Base-by-base conservation (phyloP, 1,140 invertebrate genomes). In the Brachionus sp. region DNA sequence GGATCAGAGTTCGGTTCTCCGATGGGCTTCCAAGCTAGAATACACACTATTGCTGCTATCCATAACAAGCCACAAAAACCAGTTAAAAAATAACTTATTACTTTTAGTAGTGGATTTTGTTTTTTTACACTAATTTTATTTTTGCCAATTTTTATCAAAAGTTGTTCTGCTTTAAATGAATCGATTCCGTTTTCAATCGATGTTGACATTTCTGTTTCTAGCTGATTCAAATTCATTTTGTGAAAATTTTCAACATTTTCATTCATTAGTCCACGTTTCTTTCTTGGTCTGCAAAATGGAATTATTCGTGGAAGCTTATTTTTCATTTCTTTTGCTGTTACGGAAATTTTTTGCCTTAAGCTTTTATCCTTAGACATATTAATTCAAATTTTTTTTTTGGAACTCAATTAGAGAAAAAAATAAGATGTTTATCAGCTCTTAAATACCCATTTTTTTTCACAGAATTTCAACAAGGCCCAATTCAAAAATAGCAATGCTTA, bases 41-140 rank as follows among this genome's bases (percentile, higher is more conserved):
- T 75, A 50, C 70, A 75, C 9, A 75, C 25, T 35, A 75, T 75
- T 13, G 70, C 70, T 46, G 70, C 70, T 25, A 75, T 75, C 70
- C 70, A 75, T 25, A 75, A 46, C 12, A 75, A 35, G 44, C 39
- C n/a, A 46, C 70, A 75, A 23, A 75, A 75, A 33, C 70, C 70
- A 13, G 70, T 75, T 4, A 75, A 75, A 75, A 75, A 75, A 13
- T 75, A 75, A n/a, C 70, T 44, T 29, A 75, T 10, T 12, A 75
- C 9, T 75, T 75, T 75, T 35, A 33, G 12, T 0, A 75, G 7
- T 75, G 70, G 70, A 75, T 75, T 75, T 46, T 33, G 16, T 75
- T 46, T 75, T 46, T 46, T 75, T 13, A 46, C 19, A 13, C 2
- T 46, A 12, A 75, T 75, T 46, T 46, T 75, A 46, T 75, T 75